Evolutionary conservation across 2,797 vertebrate genomes (phyloP), one percentile per base, ranked within the genome.

Genomic region (Argentina silus): DNA sequence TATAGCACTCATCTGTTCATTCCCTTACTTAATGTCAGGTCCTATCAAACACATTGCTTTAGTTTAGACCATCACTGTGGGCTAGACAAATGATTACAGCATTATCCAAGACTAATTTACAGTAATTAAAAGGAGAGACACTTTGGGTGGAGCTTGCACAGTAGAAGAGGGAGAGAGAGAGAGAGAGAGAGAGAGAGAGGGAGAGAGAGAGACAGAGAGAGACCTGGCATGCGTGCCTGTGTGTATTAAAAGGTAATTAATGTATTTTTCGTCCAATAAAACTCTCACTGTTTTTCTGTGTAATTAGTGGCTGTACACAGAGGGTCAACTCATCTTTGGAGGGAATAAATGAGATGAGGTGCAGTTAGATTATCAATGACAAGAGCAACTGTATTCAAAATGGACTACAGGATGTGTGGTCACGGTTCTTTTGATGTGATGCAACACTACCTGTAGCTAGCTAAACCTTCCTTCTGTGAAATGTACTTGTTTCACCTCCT

Each of bases 251-350:
- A 56, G 51, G 12, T 72, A 62, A 77, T 50, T 55, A 57, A 48
- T 67, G 50, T 70, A 45, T 59, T 67, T 48, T 61, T 67, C 21
- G 21, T 23, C 56, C 56, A 59, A 61, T 61, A 74, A 48, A 68
- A 63, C 50, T 66, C 66, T 10, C 17, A 76, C 74, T 57, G 61
- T 43, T 71, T 56, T 61, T 27, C 59, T 42, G 27, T 2, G 59
- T 51, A 66, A 78, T 73, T 73, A 74, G 36, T 70, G 69, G 53
- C 19, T 77, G 63, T 63, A 83, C 68, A 42, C 36, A 78, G 15
- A 75, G 19, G 36, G 75, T 75, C 51, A 72, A 69, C 27, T 64
- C 59, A 55, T 57, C 27, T 36, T 62, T 36, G 17, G 27, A 43
- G 70, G 43, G 64, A 77, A 77, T 72, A 61, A 62, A 73, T 69